phyloP scores from a whole-genome alignment of 2,113 vertebrate genomes.

The Formicarius rufipectus region DNA sequence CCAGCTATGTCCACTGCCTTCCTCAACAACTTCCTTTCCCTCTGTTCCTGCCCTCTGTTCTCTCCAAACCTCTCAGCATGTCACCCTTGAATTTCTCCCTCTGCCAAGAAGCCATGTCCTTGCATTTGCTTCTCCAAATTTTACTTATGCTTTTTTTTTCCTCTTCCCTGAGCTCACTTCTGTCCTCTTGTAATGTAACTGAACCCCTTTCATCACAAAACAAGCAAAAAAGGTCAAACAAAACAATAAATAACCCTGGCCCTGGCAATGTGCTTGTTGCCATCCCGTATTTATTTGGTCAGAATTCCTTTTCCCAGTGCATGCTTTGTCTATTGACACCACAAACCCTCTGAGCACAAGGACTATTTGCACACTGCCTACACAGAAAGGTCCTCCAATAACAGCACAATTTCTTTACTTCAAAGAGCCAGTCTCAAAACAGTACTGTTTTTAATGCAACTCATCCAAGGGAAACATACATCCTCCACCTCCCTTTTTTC shows the following conservation, averaged over 20 bases:
- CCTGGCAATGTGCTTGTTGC: background rate
- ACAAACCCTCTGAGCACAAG: background rate
- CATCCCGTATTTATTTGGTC: background rate
- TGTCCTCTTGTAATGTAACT: background rate
- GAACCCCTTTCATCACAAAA: background rate
- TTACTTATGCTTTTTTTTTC: background rate
- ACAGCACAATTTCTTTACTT: background rate
- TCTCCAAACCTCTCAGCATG: background rate
- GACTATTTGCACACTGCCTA: background rate
- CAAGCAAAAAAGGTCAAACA: background rate
- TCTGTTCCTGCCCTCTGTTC: background rate
- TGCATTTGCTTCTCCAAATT: background rate
- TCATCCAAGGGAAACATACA: background rate
- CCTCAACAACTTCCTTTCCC: background rate
- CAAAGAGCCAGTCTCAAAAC: background rate
- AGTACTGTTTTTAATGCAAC: background rate
- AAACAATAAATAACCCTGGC: background rate
- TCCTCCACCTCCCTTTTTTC: background rate
- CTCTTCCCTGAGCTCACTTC: background rate
- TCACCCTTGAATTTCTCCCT: background rate
- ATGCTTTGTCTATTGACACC: background rate
- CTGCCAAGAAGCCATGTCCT: background rate
- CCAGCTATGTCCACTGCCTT: background rate
- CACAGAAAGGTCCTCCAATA: background rate
- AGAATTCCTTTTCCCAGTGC: background rate